A percentile compares a stretch with the other conserved stretches of the same genome.
phyloP scores from a whole-genome alignment of 2,113 vertebrate genomes.

The Thermophis baileyi region DNA sequence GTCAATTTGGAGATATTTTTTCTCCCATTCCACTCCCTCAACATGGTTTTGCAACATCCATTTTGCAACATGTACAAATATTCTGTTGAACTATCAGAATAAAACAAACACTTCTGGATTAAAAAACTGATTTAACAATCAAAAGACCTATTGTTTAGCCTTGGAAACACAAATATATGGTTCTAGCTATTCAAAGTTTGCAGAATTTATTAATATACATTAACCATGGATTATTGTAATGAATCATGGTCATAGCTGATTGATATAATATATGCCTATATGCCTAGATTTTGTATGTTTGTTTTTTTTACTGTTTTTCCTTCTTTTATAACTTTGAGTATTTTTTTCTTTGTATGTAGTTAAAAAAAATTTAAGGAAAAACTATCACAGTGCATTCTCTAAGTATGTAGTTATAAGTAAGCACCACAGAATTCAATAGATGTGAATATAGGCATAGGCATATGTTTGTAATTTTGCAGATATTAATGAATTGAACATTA shows the following conservation, averaged over 20 bases:
- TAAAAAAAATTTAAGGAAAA: background rate
- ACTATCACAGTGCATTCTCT: background rate
- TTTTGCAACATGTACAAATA: background rate
- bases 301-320: background rate
- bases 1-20: background rate
- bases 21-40: background rate
- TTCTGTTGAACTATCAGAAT: background rate
- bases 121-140: background rate
- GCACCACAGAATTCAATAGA: background rate
- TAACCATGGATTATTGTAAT: background rate
- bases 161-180: background rate
- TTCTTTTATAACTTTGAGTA: background rate
- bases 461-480: background rate
- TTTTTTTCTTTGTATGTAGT: background rate
- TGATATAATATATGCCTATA: background rate
- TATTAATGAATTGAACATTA: background rate
- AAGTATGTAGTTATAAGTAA: background rate
- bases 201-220: background rate
- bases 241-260: background rate
- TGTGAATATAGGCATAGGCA: background rate
- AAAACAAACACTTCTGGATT: background rate
- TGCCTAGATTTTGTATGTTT: background rate
- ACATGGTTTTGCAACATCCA: background rate
- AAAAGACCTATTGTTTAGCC: background rate
- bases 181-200: background rate